These are phyloP conservation scores for Cygnus olor DNA, from an alignment of 2,797 vertebrate genomes.

Conservation along the genomic window DNA sequence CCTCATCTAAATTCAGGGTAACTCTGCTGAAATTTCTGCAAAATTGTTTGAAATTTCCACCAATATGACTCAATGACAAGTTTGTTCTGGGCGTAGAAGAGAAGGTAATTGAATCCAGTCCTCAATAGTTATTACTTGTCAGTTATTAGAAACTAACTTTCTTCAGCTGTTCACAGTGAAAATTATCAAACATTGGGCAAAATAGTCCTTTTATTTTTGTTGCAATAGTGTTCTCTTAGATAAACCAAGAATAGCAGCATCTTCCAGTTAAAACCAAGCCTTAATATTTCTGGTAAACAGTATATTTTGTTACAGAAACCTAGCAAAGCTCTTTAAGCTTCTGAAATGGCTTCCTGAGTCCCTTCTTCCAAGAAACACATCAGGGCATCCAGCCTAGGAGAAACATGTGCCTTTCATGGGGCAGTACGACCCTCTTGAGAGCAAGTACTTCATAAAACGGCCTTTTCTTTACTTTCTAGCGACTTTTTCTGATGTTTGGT, in stretches of 20 bases:
- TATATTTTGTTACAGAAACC: neutral
- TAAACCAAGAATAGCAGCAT: neutral
- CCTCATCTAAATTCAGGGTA: neutral
- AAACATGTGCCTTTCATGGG: neutral
- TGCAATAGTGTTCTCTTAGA: neutral
- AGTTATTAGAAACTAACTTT: neutral
- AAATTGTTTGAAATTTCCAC: neutral
- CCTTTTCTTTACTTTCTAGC: neutral
- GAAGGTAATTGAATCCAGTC: neutral
- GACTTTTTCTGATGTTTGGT: neutral
- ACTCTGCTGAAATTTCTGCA: neutral
- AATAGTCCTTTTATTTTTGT: neutral
- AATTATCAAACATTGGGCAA: neutral
- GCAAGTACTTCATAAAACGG: neutral
- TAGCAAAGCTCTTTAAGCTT: neutral
- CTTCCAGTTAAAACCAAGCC: neutral
- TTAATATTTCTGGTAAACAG: neutral
- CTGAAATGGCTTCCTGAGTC: neutral
- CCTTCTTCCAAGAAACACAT: neutral
- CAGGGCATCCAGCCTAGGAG: neutral
- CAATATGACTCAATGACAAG: neutral
- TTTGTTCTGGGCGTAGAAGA: neutral
- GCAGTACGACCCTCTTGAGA: neutral
- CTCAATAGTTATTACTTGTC: neutral
- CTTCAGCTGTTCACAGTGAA: neutral